phyloP scores from a whole-genome alignment of 2,888 invertebrate species.

The Erebia aethiops region DNA sequence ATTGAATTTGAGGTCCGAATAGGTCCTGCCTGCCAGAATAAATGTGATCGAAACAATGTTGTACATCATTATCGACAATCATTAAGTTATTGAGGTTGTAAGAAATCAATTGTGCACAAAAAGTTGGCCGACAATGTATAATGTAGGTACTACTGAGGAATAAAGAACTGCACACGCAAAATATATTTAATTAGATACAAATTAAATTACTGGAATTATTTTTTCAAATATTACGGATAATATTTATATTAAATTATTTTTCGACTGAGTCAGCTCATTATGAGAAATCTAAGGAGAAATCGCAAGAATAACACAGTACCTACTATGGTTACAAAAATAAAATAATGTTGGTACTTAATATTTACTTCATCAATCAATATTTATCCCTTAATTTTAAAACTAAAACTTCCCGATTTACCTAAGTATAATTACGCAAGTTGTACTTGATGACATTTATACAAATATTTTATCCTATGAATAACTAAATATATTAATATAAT shows the following conservation, averaged over 20 bases:
- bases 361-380: constrained; percentile 4
- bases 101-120: neutral
- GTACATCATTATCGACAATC: neutral
- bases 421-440: constrained; percentile 31
- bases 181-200: constrained; percentile 23
- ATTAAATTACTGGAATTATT: constrained; percentile 29
- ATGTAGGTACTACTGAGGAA: constrained; percentile 20
- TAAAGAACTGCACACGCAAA: constrained; percentile 14
- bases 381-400: constrained; percentile 22
- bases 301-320: neutral
- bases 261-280: constrained; percentile 22
- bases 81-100: neutral
- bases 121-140: neutral
- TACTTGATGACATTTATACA: constrained; percentile 31
- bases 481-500: neutral
- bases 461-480: constrained; percentile 32
- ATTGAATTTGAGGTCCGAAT: too few species aligned
- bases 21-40: too few species aligned
- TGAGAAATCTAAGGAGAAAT: neutral
- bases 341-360: neutral
- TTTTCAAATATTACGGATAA: constrained; percentile 8
- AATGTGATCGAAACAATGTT: neutral
- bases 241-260: constrained; percentile 8
- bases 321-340: constrained; percentile 15
- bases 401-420: constrained; percentile 21